Evolutionary conservation across 2,888 invertebrate genomes (phyloP), one percentile per base, ranked within the genome.

Genomic region (Drosophila prostipennis): DNA sequence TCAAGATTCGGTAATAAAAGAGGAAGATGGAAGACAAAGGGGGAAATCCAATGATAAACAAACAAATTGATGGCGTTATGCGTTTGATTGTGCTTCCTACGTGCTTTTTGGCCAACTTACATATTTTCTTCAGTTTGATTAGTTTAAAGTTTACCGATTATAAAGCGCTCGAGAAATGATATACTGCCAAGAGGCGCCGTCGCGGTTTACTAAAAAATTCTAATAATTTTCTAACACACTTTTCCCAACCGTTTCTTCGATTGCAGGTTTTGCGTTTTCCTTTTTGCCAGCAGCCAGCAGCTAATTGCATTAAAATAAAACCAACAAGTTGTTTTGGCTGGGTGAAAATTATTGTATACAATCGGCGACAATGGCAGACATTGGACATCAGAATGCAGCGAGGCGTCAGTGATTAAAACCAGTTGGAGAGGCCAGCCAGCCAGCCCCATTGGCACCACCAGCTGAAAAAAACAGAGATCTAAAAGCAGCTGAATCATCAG

Each of bases 361-460:
- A 79, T 81, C 85, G 78, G 57, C 74, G 74, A 88, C 83, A 86
- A 77, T 83, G 85, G 72, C 89, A 78, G 87, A 80, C 75, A 79
- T 80, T 78, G 73, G 84, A 80, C 75, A 88, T 74, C 84, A 80
- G 65, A 73, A 75, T 88, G 81, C 26, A 26, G 26, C 83, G 75
- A 83, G 80, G 74, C 79, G 68, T 73, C 78, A 83, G 89, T 80
- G 82, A 82, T 88, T 82, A 88, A 82, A 82, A 86, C 78, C 84
- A 80, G 89, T 88, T 83, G 64, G 45, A 56, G 70, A 73, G 82
- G 77, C 80, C 71, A 71, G 70, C 74, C 63, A 59, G 57, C 43
- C 68, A 80, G 78, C 76, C 78, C 76, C 81, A 80, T 68, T 80
- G 79, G 78, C 79, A 79, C 79, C 79, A 71, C 46, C 54, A 72